Base-by-base conservation (phyloP, 2,888 invertebrate genomes). In the Plagodis dolabraria region DNA sequence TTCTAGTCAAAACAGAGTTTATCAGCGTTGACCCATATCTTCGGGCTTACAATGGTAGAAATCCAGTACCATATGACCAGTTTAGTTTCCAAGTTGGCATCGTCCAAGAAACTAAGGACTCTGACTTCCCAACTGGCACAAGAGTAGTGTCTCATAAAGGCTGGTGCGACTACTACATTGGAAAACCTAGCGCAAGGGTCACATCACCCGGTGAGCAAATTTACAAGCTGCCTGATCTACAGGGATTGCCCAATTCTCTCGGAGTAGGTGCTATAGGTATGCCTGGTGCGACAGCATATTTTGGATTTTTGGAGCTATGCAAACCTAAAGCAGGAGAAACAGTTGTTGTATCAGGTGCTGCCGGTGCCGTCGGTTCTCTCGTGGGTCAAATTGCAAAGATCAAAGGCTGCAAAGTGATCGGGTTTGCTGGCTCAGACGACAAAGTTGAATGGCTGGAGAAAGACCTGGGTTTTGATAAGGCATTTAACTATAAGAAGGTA, bases 361-460 rank as follows among this genome's bases (percentile, higher is more conserved):
- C 95, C 0, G 96, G 96, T 2, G 96, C 96, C 4, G 96, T 96
- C 0, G 96, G 96, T 2, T 94, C 94, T 54, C 76, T 95, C 10
- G 96, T 96, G 0, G 96, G 96, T 2, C 96, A 96, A 83, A 95
- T 97, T 52, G 96, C 94, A 0, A 96, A 96, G 81, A 93, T 96
- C 34, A 94, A 94, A 84, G 95, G 94, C 69, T 22, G 22, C 22
- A 22, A 22, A 22, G 22, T 22, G 4, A 22, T 22, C 22, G 22
- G 22, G 22, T 22, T 85, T 71, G 94, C 95, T 9, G 96, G 96
- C 6, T 93, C 94, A 0, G 95, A 96, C 60, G 94, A 94, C 7
- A 97, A 97, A 84, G 95, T 95, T 42, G 82, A 93, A 64, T 96
- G 95, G 95, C 80, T 96, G 6, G 22, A 22, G 22, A 22, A 22